These are phyloP conservation scores for Typhlichthys subterraneus DNA, from an alignment of 2,797 vertebrate species.

Conservation along the genomic window DNA sequence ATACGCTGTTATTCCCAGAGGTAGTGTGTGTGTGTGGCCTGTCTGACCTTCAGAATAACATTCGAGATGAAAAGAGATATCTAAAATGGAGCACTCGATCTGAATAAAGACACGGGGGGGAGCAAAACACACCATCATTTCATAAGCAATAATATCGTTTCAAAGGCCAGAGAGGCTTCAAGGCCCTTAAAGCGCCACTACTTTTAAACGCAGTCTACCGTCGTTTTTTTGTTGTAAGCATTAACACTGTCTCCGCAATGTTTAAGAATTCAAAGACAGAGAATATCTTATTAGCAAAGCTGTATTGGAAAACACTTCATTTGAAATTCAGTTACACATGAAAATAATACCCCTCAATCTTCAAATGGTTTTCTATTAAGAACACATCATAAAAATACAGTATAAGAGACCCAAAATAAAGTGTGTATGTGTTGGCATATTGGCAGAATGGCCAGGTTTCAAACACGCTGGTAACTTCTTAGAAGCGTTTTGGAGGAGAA, in stretches of 20 bases:
- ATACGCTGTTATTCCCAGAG: slow-evolving; percentile 28
- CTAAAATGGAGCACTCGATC: slow-evolving; percentile 35
- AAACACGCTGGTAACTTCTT: too few species aligned
- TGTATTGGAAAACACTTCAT: slow-evolving; percentile 1
- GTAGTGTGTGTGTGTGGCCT: slow-evolving; percentile 7
- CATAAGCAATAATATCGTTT: slow-evolving; percentile 35
- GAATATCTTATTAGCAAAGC: neutral
- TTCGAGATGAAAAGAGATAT: slow-evolving; percentile 35
- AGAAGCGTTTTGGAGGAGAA: too few species aligned
- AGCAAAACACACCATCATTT: slow-evolving; percentile 26
- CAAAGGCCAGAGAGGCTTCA: slow-evolving; percentile 38
- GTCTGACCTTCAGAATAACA: slow-evolving; percentile 34
- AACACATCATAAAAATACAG: neutral
- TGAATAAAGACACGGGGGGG: slow-evolving; percentile 40
- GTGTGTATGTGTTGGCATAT: too few species aligned
- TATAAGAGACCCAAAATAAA: too few species aligned
- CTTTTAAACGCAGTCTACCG: slow-evolving; percentile 8
- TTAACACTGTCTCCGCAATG: slow-evolving; percentile 11
- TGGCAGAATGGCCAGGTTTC: too few species aligned
- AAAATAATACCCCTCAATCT: neutral
- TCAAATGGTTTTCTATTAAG: too few species aligned
- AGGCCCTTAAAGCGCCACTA: slow-evolving; percentile 33
- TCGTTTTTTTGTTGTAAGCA: slow-evolving; percentile 21
- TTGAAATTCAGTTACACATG: neutral
- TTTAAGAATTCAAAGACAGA: slow-evolving; percentile 13